Percentiles rank a stretch among this genome's conserved stretches.
Conservation (phyloP, 2,888 invertebrate species). For the Trypoxylon attenuatum region DNA sequence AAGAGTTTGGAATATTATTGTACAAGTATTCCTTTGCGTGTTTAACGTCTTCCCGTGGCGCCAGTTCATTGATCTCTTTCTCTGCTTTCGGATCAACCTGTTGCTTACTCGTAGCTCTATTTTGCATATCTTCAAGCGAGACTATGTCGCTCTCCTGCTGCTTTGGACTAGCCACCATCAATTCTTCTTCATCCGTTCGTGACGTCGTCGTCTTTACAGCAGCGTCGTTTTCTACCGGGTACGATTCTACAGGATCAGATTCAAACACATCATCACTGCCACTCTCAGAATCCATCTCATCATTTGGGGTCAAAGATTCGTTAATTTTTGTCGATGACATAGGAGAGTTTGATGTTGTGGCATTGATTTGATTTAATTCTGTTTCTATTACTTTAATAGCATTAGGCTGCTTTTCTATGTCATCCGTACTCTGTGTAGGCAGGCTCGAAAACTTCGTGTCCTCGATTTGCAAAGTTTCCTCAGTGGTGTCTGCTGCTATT, state of each 20-base stretch:
- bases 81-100: constrained; percentile 9
- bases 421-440: background rate
- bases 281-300: constrained; percentile 56
- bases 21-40: constrained; percentile 6
- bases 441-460: background rate
- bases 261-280: constrained; percentile 57
- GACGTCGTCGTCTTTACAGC: background rate
- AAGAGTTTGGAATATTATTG: constrained; percentile 9
- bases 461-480: background rate
- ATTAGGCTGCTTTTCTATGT: background rate
- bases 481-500: no score
- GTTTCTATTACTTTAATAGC: background rate
- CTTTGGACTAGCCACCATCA: background rate
- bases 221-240: constrained; percentile 5
- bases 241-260: constrained; percentile 15
- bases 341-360: background rate
- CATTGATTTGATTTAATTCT: background rate
- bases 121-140: constrained; percentile 4
- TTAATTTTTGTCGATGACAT: constrained; percentile 9
- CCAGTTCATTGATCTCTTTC: background rate
- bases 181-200: background rate
- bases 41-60: constrained; percentile 8
- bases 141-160: constrained; percentile 5
- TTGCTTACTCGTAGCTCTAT: background rate
- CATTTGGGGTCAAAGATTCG: constrained; percentile 59